Base-by-base conservation (phyloP, 2,113 vertebrate species). In the Columba livia region DNA sequence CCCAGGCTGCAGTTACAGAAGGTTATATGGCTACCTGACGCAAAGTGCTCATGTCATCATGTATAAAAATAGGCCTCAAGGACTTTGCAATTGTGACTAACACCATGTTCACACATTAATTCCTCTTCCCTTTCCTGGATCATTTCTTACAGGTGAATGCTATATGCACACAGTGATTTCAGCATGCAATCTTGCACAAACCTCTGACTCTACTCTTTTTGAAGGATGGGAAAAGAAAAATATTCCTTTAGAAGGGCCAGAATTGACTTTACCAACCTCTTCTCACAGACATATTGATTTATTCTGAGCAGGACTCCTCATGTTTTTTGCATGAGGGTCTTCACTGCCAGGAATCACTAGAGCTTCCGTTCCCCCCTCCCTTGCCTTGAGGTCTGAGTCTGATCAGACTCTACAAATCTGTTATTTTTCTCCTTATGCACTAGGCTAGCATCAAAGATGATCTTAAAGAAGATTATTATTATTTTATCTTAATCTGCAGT, bases 21-120 rank as follows among this genome's bases (percentile, higher is more conserved):
- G 29, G 16, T 48, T 15, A 0, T 24, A 23, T 1, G 20, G 47
- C 48, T n/a, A 65, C 29, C 47, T 5, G 12, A 21, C 4, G 21
- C 0, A 4, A 26, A 62, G 32, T 26, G 24, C 42, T 67, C 10
- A 4, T 61, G 24, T 20, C 36, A 38, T 34, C 1, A 0, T 58
- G 17, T 28, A 16, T 80, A 31, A 75, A 85, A 58, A 58, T 14
- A 53, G 60, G 32, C 58, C 78, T 57, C 1, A 0, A 80, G 67
- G 66, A 36, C 34, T 34, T 32, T 50, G 17, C 15, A 26, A 1
- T 6, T 51, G 48, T 69, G 67, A 74, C 56, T 64, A 69, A 64
- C 20, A 3, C 29, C 1, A 10, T 51, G 48, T 17, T 53, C 25
- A 34, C 13, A 10, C 36, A 24, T 7, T 2, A 85, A 25, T 47